Percentiles rank a stretch among this genome's conserved stretches.
Conservation (phyloP, 2,797 vertebrate species). For the Enteromius treurensis region DNA sequence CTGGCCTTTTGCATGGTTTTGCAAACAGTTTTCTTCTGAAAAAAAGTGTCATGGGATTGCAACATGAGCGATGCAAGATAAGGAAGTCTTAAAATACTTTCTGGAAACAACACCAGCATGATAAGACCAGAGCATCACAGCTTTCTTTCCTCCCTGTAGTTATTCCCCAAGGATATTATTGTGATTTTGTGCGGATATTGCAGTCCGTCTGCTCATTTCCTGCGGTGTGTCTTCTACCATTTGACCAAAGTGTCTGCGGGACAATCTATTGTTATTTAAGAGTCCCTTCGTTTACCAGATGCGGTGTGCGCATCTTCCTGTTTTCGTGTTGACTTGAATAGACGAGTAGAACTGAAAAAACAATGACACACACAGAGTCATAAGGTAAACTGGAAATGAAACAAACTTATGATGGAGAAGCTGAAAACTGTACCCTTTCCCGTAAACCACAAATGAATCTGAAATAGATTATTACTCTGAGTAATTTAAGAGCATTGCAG, state of each 20-base stretch:
- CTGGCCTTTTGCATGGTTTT: background rate
- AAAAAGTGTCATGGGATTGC: conserved; percentile 17
- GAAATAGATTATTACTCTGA: conserved; percentile 3
- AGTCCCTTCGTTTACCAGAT: conserved; percentile 44
- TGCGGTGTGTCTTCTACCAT: conserved; percentile 13
- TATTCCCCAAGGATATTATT: conserved; percentile 37
- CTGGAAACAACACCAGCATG: conserved; percentile 7
- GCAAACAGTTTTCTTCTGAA: background rate
- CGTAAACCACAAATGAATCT: background rate
- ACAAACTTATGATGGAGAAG: conserved; percentile 1
- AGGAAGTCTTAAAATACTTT: conserved; percentile 33
- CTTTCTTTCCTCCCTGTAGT: conserved; percentile 1
- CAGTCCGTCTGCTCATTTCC: conserved; percentile 49
- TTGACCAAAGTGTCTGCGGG: conserved; percentile 10
- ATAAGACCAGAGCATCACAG: background rate
- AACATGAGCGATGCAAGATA: conserved; percentile 23
- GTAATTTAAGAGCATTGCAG: background rate
- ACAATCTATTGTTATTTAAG: conserved; percentile 27
- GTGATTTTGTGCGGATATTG: conserved; percentile 41
- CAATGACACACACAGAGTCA: background rate
- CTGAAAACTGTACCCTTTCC: background rate
- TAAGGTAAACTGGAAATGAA: background rate
- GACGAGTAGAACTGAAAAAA: conserved; percentile 14
- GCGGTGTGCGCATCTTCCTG: conserved; percentile 41
- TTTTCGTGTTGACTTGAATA: conserved; percentile 42